Evolutionary conservation across 2,888 invertebrate genomes (phyloP), one percentile per base, ranked within the genome.

Genomic region (Meliscaeva auricollis): DNA sequence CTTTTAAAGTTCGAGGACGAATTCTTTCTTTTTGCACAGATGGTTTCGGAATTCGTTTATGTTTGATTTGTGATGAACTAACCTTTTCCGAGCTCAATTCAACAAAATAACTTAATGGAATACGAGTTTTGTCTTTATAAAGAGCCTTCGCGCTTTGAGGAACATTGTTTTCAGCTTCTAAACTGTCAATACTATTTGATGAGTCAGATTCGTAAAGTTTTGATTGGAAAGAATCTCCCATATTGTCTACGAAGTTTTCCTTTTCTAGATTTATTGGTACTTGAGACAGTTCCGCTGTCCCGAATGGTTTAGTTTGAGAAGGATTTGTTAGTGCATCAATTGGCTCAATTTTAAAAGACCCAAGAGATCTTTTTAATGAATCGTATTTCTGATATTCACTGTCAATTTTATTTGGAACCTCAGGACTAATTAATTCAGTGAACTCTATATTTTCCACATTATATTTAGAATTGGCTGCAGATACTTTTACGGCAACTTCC

Each of bases 71-170:
- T 8, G 5, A 54, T 38, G 2, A 5, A 1, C 5, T 38, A 8
- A 1, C 17, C 30, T 30, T 35, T 7, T 6, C 17, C 0, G 62
- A 15, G 26, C 79, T 62, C 13, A 88, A 46, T 38, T 88, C 88
- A 64, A 88, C 88, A 48, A 88, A 88, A 80, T 87, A 88, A 50
- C 88, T 87, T 44, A 88, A 20, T 3, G 87, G 17, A 60, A 46
- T 30, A 11, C 9, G 32, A 6, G 5, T 30, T 44, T 52, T 66
- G 22, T 41, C 22, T 8, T 54, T 35, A 9, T 32, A 13, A 13
- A 38, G 3, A 17, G 4, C 13, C 9, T 46, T 35, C 6, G n/a
- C 1, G 9, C 35, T 30, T 9, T 0, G 7, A 1, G 35, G 11
- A 20, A 68, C 54, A 48, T 11, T 15, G 35, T 46, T 44, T 22